Evolutionary conservation across 2,888 invertebrate genomes (phyloP), one percentile per base, ranked within the genome.

Genomic region (Leucophenga maculata): DNA sequence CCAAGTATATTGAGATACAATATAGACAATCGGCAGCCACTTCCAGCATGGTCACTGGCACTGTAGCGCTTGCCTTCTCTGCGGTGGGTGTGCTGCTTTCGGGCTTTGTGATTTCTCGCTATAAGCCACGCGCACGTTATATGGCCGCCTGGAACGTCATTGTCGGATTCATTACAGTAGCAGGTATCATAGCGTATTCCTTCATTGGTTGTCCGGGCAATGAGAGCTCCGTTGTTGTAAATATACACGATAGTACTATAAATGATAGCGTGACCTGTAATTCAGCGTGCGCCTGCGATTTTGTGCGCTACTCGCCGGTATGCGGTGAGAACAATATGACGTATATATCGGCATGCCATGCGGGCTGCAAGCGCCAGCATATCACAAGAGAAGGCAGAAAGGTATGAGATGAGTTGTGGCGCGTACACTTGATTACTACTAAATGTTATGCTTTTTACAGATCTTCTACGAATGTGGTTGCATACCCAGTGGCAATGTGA

Each of bases 1-100:
- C 95, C 0, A 95, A 95, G 85, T 94, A 94, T 82, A 93, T 95
- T 73, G 95, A 95, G 87, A 94, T 93, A 0, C 94, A 94, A 86
- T 95, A 94, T 86, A 90, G 92, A 69, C 93, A 93, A 77, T 93
- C 94, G 6, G 94, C 95, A 0, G 93, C 94, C 0, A 91, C 91
- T 9, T 93, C 95, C 0, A 88, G 88, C 85, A 88, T 75, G 77
- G 78, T 75, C 57, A 93, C 94, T 64, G 95, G 93, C 68, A 92
- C 92, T 0, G 92, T 92, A 1, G 93, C 93, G 0, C 87, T 93
- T n/a, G 90, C 92, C 6, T 93, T 93, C 85, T 93, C 93, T 6
- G 93, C 93, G 0, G 88, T 92, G 50, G 93, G 93, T 0, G 91
- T 93, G 31, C 87, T 93, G n/a, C 79, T 92, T 0, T 92, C 93